Percentiles rank a stretch among this genome's conserved stretches.
Conservation (phyloP, 1,140 invertebrate genomes). For the Lerema accius region DNA sequence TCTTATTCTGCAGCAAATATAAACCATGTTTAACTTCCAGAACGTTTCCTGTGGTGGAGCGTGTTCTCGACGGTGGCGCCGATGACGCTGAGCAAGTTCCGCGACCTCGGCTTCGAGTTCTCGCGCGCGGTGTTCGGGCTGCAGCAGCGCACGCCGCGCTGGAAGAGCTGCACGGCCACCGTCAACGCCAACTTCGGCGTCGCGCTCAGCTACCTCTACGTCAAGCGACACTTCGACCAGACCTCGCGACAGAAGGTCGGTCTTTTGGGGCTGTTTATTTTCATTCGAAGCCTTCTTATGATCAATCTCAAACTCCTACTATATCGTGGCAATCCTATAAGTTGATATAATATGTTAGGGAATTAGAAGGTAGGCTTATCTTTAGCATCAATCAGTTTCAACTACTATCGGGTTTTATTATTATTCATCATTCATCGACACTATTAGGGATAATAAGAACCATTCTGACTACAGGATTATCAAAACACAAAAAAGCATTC, state of each 20-base stretch:
- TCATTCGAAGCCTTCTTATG: too few species aligned
- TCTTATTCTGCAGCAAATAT: too few species aligned
- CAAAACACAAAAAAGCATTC: not conserved
- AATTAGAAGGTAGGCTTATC: too few species aligned
- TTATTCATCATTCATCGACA: too few species aligned
- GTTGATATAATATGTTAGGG: too few species aligned
- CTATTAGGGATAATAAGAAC: too few species aligned
- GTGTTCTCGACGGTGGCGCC: constrained; percentile 86
- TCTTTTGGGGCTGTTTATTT: too few species aligned
- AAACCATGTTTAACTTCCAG: constrained; percentile 62
- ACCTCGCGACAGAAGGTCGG: constrained; percentile 86
- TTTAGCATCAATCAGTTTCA: too few species aligned
- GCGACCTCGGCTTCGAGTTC: constrained; percentile 85
- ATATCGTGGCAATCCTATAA: too few species aligned
- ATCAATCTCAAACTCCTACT: too few species aligned
- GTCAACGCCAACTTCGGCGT: constrained; percentile 91
- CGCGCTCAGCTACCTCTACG: constrained; percentile 90
- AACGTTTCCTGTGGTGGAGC: constrained; percentile 86
- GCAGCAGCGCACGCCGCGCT: constrained; percentile 85
- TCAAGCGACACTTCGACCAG: constrained; percentile 87
- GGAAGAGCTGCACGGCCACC: constrained; percentile 89
- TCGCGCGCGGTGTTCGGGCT: constrained; percentile 85
- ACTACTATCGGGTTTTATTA: too few species aligned
- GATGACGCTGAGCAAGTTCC: constrained; percentile 84
- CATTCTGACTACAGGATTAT: too few species aligned